Evolutionary conservation across 2,113 vertebrate species (phyloP).

Genomic region (Loxodonta africana): DNA sequence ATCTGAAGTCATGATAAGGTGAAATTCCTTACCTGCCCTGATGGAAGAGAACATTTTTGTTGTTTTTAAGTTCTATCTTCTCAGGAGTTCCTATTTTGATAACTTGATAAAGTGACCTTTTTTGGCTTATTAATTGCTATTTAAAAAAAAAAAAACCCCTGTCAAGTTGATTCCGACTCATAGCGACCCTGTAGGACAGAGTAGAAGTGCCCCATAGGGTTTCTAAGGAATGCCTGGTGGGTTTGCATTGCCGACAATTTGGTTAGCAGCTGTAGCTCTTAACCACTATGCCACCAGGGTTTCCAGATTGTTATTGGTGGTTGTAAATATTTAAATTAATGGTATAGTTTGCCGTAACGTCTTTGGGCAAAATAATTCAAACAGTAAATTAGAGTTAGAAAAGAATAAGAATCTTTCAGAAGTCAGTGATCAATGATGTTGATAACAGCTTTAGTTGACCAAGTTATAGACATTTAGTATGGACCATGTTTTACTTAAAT

Average conservation of each 20-base stretch:
- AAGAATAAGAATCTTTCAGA: conserved; percentile 28
- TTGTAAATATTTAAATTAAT: conserved; percentile 52
- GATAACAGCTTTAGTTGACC: conserved; percentile 29
- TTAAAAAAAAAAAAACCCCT: no score
- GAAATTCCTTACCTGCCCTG: background rate
- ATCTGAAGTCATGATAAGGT: background rate
- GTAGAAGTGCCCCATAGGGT: no score
- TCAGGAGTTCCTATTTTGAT: background rate
- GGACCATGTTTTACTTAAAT: conserved; percentile 36
- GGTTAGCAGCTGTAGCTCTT: no score
- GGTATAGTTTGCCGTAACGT: conserved; percentile 18
- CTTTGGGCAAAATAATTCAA: conserved; percentile 54
- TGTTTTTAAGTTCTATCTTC: conserved; percentile 1
- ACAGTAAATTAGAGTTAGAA: conserved; percentile 36
- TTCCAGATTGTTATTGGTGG: background rate
- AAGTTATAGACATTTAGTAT: conserved; percentile 30
- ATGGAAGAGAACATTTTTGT: background rate
- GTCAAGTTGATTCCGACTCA: no score
- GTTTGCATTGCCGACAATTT: no score
- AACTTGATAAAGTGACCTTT: background rate
- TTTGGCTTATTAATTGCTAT: background rate
- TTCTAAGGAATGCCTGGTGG: no score
- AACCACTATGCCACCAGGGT: no score
- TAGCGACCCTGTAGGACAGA: no score
- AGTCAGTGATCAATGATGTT: background rate